These are phyloP conservation scores for Scophthalmus maximus DNA, from an alignment of 2,113 vertebrate genomes.

Conservation along the genomic window DNA sequence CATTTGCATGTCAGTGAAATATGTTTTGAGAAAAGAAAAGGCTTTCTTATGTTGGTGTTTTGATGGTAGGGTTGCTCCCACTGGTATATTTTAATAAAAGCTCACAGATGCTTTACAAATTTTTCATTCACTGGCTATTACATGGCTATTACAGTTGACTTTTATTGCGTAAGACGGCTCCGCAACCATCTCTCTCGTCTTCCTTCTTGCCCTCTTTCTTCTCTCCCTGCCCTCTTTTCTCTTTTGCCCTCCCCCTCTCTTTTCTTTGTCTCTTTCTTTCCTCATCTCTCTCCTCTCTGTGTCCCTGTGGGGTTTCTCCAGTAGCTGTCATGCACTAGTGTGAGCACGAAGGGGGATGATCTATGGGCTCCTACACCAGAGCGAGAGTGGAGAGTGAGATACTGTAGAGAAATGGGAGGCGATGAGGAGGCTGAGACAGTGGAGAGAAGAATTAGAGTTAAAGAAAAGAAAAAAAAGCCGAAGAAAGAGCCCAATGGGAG, in stretches of 20 bases:
- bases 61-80: conserved; percentile 15
- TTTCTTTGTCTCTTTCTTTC: conserved; percentile 3
- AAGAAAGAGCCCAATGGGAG: neutral
- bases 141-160: neutral
- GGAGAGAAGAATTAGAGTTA: neutral
- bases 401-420: neutral
- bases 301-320: conserved; percentile 61
- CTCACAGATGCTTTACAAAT: conserved; percentile 13
- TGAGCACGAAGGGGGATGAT: conserved; percentile 72
- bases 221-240: conserved; percentile 9
- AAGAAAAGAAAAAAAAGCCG: neutral
- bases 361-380: conserved; percentile 60
- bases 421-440: conserved; percentile 1
- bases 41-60: neutral
- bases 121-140: conserved; percentile 16
- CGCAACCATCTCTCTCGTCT: neutral
- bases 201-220: neutral
- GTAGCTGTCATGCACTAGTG: conserved; percentile 65
- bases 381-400: conserved; percentile 42
- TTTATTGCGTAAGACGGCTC: conserved; percentile 31
- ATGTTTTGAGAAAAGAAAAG: neutral
- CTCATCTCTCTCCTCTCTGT: conserved; percentile 5
- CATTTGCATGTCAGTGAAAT: neutral
- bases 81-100: conserved; percentile 30
- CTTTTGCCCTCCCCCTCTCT: conserved; percentile 6